These are phyloP conservation scores for Lissonota sp. DNA, from an alignment of 2,888 invertebrate species.

Conservation along the genomic window DNA sequence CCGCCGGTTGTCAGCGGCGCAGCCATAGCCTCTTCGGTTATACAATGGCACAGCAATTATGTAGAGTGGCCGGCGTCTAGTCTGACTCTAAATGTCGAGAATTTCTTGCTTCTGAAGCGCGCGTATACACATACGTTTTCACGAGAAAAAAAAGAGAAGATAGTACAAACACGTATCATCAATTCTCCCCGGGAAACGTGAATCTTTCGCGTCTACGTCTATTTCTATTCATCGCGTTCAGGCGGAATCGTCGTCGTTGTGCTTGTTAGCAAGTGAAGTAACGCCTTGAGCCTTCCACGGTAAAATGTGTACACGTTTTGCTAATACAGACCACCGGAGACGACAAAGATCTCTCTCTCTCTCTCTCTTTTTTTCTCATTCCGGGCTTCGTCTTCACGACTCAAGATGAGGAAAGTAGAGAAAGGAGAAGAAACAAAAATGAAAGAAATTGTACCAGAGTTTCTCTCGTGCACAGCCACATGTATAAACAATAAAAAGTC, in stretches of 20 bases:
- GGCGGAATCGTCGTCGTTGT: constrained; percentile 50
- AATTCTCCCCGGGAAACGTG: constrained; percentile 20
- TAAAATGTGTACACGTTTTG: constrained; percentile 43
- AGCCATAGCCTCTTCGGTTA: constrained; percentile 23
- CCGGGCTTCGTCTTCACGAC: constrained; percentile 23
- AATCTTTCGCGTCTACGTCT: constrained; percentile 41
- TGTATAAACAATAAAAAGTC: constrained; percentile 16
- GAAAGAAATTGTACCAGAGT: constrained; percentile 19
- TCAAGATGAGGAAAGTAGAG: constrained; percentile 16
- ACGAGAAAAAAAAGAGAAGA: neutral
- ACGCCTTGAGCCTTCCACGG: constrained; percentile 65
- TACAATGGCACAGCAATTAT: constrained; percentile 76
- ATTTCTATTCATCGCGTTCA: constrained; percentile 29
- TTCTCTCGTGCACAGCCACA: constrained; percentile 13
- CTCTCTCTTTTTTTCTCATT: constrained; percentile 7
- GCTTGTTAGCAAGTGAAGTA: constrained; percentile 72
- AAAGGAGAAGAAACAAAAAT: neutral
- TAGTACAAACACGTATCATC: neutral
- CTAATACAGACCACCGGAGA: neutral
- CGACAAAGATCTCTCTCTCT: constrained; percentile 24
- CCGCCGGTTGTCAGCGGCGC: neutral
- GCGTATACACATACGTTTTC: neutral
- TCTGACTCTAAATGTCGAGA: constrained; percentile 48
- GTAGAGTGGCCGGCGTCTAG: constrained; percentile 76
- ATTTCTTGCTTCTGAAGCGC: constrained; percentile 11